Base-by-base conservation (phyloP, 2,888 invertebrate species). In the Mayetiola destructor region DNA sequence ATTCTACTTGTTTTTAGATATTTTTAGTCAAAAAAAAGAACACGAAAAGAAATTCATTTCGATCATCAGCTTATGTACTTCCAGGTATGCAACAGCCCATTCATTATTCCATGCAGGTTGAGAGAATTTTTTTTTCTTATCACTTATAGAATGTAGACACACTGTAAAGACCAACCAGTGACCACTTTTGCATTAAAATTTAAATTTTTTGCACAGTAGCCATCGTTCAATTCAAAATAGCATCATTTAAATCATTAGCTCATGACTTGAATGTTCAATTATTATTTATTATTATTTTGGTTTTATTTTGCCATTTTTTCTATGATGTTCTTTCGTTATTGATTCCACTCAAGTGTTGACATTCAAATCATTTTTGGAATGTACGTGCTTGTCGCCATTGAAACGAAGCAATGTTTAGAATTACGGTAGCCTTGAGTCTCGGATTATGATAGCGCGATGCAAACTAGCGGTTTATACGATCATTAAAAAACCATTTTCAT, bases 401-500 rank as follows among this genome's bases (percentile, higher is more conserved):
- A 40, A 40, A 10, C 5, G 21, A 21, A 20, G 10, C 3, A 21
- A 40, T 21, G 20, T 40, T n/a, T n/a, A n/a, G 20, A 21, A 21
- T 20, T 9, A n/a, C 36, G 36, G n/a, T 36, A 12, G 36, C n/a
- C n/a, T 36, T 36, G 12, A 3, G 3, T 32, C 12, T 32, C 32
- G 32, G 32, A 12, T 32, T 32, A 32, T 32, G 32, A 32, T 32
- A 9, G 32, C 8, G 32, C 8, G 8, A 12, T 32, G 32, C 12
- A 8, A 12, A 8, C 32, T 23, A 42, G 42, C 42, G 42, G 42
- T 23, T 23, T 23, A 42, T 21, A 23, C 42, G 23, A 42, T 23
- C 48, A 48, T 48, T 27, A 27, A 48, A 48, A 27, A 48, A n/a
- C 23, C 48, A 48, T 48, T 48, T 48, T 27, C 48, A 27, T 48